Evolutionary conservation across 2,888 invertebrate species (phyloP).

Genomic region (Dioctria linearis): DNA sequence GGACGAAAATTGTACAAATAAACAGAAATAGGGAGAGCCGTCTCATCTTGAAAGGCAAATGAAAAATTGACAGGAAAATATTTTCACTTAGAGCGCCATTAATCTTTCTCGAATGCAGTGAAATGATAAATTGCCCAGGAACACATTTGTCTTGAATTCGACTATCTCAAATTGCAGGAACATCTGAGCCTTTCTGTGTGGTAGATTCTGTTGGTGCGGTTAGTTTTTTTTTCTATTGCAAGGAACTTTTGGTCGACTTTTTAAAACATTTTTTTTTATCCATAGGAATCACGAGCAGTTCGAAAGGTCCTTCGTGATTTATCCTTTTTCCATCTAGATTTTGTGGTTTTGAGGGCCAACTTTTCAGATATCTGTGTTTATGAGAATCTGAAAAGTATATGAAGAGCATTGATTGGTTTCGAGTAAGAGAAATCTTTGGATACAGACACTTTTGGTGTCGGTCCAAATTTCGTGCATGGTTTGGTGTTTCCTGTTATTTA

Average conservation of each 20-base stretch:
- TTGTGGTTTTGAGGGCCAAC: neutral
- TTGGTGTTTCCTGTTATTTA: neutral
- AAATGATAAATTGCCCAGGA: conserved; percentile 56
- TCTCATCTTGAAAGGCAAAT: conserved; percentile 15
- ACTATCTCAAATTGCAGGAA: conserved; percentile 29
- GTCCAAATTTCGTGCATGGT: neutral
- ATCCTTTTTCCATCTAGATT: neutral
- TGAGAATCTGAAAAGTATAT: neutral
- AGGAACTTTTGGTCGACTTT: neutral
- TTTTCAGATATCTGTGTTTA: neutral
- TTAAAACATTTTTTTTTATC: neutral
- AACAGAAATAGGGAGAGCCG: too few relatives aligned
- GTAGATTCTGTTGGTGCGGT: neutral
- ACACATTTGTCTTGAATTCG: conserved; percentile 54
- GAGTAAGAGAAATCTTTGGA: neutral
- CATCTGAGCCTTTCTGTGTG: conserved; percentile 17
- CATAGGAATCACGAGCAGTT: neutral
- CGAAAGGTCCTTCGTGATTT: neutral
- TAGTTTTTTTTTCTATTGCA: neutral
- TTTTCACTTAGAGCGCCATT: conserved; percentile 56
- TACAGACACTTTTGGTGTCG: too few relatives aligned
- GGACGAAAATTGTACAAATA: too few relatives aligned
- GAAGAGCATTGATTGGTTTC: neutral
- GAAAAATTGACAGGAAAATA: conserved; percentile 57
- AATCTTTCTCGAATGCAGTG: conserved; percentile 56